phyloP scores from a whole-genome alignment of 2,113 vertebrate genomes.

The Prunella himalayana region DNA sequence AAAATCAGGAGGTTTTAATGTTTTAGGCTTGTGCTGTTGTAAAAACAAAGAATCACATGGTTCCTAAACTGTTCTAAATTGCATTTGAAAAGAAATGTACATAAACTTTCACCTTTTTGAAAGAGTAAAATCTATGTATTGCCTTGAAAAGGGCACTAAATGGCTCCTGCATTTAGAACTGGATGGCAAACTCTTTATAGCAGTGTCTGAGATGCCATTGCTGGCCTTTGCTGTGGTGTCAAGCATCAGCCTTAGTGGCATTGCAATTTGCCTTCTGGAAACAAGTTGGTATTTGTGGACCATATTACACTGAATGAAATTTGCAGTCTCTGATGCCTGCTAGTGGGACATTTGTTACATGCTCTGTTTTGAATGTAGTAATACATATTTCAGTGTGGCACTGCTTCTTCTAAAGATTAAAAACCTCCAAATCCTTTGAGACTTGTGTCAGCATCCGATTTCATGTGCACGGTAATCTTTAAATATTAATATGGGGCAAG shows the following conservation, averaged over 20 bases:
- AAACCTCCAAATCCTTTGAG: constrained; percentile 63
- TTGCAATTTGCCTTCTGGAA: constrained; percentile 26
- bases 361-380: constrained; percentile 33
- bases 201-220: constrained; percentile 17
- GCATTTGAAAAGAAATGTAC: constrained; percentile 12
- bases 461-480: constrained; percentile 59
- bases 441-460: constrained; percentile 72
- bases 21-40: background rate
- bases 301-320: constrained; percentile 43
- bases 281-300: constrained; percentile 22
- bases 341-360: constrained; percentile 61
- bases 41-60: background rate
- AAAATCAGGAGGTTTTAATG: background rate
- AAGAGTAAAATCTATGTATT: constrained; percentile 23
- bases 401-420: constrained; percentile 63
- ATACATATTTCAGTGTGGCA: constrained; percentile 58
- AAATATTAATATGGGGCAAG: constrained; percentile 56
- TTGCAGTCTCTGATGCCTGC: constrained; percentile 58
- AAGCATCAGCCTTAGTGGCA: constrained; percentile 29
- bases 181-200: background rate
- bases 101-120: constrained; percentile 37
- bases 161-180: constrained; percentile 1
- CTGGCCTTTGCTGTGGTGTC: constrained; percentile 52
- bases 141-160: constrained; percentile 56
- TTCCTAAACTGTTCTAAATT: constrained; percentile 24